phyloP scores from a whole-genome alignment of 2,888 invertebrate species.

The Sinhomidia bicolor region DNA sequence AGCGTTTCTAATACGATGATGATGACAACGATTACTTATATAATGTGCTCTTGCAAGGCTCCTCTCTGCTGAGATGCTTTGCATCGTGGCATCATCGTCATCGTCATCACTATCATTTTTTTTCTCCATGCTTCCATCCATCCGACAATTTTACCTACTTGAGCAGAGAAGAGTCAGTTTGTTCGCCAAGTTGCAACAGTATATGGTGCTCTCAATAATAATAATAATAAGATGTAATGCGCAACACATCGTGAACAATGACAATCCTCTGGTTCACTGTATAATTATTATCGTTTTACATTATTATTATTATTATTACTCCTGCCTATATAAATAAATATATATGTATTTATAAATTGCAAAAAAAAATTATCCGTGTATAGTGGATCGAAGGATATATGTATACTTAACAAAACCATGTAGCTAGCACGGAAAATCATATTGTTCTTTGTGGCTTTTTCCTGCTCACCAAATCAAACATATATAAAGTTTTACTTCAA shows the following conservation, averaged over 20 bases:
- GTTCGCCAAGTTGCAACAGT: conserved; percentile 6
- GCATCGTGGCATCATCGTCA: conserved; percentile 8
- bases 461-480: background rate
- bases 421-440: conserved; percentile 3
- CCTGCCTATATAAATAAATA: background rate
- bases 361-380: too few relatives aligned
- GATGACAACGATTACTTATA: background rate
- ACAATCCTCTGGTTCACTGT: background rate
- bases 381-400: conserved; percentile 22
- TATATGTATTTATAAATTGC: background rate
- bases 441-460: conserved; percentile 20
- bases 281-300: conserved; percentile 11
- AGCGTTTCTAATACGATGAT: conserved; percentile 20
- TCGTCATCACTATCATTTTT: background rate
- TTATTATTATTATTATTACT: background rate
- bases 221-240: background rate
- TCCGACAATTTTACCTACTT: conserved; percentile 14
- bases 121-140: conserved; percentile 14
- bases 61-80: conserved; percentile 41
- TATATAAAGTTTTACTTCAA: background rate
- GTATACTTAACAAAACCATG: too few relatives aligned
- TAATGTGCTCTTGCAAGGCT: too few relatives aligned
- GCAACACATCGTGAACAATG: background rate
- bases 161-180: background rate
- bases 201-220: too few relatives aligned